Percentiles rank a stretch among this genome's conserved stretches.
Evolutionary conservation across 2,888 invertebrate genomes (phyloP).

Genomic region (Diogma glabrata): DNA sequence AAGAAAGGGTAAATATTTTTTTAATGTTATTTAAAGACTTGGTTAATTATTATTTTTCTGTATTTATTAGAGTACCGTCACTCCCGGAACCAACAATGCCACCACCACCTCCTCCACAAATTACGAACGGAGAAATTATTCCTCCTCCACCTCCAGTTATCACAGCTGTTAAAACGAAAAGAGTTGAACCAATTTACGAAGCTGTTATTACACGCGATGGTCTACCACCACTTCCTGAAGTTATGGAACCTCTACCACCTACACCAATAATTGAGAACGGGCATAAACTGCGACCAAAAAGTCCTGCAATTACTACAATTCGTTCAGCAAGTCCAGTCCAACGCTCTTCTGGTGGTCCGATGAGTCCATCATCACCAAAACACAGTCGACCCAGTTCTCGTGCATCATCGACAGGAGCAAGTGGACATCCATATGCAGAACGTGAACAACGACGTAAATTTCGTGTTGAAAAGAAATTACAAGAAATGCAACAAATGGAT

Average conservation of each 20-base stretch:
- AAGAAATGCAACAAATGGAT: slow-evolving; percentile 57
- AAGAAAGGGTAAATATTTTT: slow-evolving; percentile 17
- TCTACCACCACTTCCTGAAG: slow-evolving; percentile 31
- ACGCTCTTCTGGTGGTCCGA: slow-evolving; percentile 23
- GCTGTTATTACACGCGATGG: slow-evolving; percentile 64
- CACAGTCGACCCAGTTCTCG: slow-evolving; percentile 41
- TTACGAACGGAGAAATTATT: slow-evolving; percentile 21
- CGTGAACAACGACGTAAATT: slow-evolving; percentile 70
- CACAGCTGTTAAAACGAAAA: no score
- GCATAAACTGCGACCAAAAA: slow-evolving; percentile 27
- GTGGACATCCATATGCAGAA: slow-evolving; percentile 41
- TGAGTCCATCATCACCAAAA: slow-evolving; percentile 37
- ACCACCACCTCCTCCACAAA: slow-evolving; percentile 52
- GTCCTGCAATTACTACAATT: slow-evolving; percentile 30
- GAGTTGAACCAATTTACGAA: slow-evolving; percentile 83
- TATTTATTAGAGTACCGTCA: slow-evolving; percentile 41
- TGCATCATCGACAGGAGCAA: slow-evolving; percentile 36
- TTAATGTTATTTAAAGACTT: neutral
- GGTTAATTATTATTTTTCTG: neutral
- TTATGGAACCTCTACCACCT: slow-evolving; percentile 24
- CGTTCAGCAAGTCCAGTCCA: slow-evolving; percentile 26
- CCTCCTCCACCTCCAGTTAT: slow-evolving; percentile 21
- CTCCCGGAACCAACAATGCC: slow-evolving; percentile 68
- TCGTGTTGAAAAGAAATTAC: slow-evolving; percentile 74
- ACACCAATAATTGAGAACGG: slow-evolving; percentile 17